Evolutionary conservation across 2,797 vertebrate genomes (phyloP).

Genomic region (Sebastes hubbsi): DNA sequence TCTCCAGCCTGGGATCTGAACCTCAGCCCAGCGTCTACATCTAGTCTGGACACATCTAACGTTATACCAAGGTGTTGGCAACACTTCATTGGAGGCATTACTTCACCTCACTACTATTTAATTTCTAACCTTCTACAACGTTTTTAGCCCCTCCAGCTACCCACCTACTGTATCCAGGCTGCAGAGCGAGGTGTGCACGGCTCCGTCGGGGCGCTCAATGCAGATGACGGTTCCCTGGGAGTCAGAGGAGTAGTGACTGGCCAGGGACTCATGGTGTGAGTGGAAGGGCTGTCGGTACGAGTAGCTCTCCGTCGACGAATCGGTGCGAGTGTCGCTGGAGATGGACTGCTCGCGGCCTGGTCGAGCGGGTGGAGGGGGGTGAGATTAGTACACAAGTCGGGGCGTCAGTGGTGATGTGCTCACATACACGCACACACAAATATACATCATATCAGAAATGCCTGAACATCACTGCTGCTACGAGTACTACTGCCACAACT

Average conservation of each 20-base stretch:
- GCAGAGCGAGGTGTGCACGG: slow-evolving; percentile 87
- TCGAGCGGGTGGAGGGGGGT: neutral
- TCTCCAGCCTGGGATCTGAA: neutral
- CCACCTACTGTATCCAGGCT: slow-evolving; percentile 85
- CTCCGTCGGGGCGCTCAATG: slow-evolving; percentile 81
- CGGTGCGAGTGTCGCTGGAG: slow-evolving; percentile 96
- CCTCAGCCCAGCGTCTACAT: neutral
- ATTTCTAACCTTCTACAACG: neutral
- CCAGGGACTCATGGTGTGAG: slow-evolving; percentile 91
- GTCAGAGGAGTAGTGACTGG: slow-evolving; percentile 94
- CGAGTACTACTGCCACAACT: neutral
- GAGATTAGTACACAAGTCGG: slow-evolving; percentile 2
- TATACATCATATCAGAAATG: neutral
- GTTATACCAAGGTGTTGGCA: neutral
- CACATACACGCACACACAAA: neutral
- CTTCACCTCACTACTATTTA: neutral
- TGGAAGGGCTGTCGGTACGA: slow-evolving; percentile 82
- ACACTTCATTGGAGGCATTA: neutral
- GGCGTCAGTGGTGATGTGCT: neutral
- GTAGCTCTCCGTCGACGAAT: slow-evolving; percentile 95
- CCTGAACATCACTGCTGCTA: neutral
- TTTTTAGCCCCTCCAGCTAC: neutral
- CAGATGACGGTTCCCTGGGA: slow-evolving; percentile 94
- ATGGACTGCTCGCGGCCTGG: slow-evolving; percentile 95
- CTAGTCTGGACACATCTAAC: neutral